phyloP scores from a whole-genome alignment of 2,797 vertebrate genomes.

The Chrosomus eos region DNA sequence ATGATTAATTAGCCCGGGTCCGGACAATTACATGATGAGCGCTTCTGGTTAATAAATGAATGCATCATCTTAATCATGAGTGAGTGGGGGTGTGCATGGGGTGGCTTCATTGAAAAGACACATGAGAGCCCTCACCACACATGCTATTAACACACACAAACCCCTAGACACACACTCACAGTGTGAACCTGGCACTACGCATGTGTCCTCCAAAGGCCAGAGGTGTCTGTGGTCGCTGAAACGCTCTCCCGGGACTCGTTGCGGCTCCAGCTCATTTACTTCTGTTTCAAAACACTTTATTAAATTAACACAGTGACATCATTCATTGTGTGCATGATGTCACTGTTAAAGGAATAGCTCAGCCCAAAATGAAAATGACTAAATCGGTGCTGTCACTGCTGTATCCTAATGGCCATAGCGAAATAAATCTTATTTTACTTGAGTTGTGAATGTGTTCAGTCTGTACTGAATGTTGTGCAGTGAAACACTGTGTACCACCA shows the following conservation, averaged over 20 bases:
- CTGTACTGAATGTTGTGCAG: not conserved
- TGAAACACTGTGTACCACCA: not conserved
- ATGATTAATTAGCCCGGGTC: constrained; percentile 56
- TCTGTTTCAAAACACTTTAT: constrained; percentile 50
- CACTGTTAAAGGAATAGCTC: not conserved
- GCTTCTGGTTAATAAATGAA: constrained; percentile 57
- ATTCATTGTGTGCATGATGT: constrained; percentile 26
- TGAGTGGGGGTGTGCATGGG: not conserved
- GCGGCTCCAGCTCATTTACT: not conserved
- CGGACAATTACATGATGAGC: constrained; percentile 59
- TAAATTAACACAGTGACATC: constrained; percentile 52
- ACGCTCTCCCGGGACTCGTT: constrained; percentile 38
- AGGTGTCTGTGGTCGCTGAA: constrained; percentile 37
- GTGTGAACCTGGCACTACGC: not conserved
- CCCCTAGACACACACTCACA: constrained; percentile 41
- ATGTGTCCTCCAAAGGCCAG: not conserved
- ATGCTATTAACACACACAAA: constrained; percentile 42
- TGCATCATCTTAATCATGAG: constrained; percentile 53
- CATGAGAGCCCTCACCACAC: constrained; percentile 34
- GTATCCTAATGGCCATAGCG: not conserved
- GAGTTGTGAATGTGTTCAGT: not conserved
- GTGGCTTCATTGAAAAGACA: not conserved
- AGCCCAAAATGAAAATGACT: not conserved
- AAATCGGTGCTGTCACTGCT: not conserved
- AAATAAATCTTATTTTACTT: not conserved